Evolutionary conservation across 1,140 invertebrate genomes (phyloP), one percentile per base, ranked within the genome.

Genomic region (Pristionchus pacificus): DNA sequence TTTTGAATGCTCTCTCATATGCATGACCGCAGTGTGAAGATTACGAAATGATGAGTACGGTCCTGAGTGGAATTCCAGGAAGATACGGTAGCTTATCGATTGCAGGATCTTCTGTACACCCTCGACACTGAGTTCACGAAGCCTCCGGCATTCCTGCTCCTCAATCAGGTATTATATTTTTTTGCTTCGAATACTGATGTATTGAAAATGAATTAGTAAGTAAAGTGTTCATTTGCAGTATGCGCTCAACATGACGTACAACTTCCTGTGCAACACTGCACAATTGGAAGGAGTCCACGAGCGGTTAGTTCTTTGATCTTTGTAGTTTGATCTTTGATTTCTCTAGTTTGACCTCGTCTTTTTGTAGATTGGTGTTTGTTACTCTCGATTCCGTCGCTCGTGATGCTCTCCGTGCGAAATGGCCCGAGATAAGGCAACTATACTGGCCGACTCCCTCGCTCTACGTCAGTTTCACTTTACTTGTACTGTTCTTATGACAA

Each of bases 211-310:
- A 57, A 57, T 19, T 57, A 57, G 55, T 24, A 57, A 57, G 55
- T 19, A 19, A 19, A 19, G 55, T 24, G 19, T 19, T 24, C 19
- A 57, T 57, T 57, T 57, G 55, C 79, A 82, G 29, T 76, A 82
- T 69, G 80, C 80, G 6, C 71, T 82, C 33, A 82, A 82, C 68
- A 82, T 82, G 81, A 83, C 80, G 13, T 82, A 81, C 69, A 82
- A 83, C 69, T 82, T 82, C 61, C 65, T 82, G 19, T 82, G 80
- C 67, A 82, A 82, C 65, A 82, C 80, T 1, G 65, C 31, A 57
- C 70, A 71, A 14, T 74, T 78, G 33, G 70, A 78, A 2, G 80
- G 81, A 2, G 80, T 72, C n/a, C 80, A 82, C 65, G 81, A 82
- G 30, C 64, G 80, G 2, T 49, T 49, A 19, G 38, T 49, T 49